Evolutionary conservation across 1,140 invertebrate genomes (phyloP).

Genomic region (Diorhabda elongata): DNA sequence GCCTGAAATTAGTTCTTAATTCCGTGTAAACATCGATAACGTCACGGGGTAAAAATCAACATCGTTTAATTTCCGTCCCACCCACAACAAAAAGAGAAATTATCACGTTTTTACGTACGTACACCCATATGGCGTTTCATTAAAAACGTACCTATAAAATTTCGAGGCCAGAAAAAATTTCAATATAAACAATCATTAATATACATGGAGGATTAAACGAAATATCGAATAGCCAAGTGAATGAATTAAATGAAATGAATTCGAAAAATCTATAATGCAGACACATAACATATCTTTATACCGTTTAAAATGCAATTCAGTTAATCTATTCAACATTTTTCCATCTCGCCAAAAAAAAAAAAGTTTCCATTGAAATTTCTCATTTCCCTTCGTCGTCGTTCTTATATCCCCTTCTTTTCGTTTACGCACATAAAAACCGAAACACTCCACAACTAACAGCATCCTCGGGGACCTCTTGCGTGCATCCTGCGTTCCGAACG

Average conservation of each 20-base stretch:
- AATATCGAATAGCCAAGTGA: neutral
- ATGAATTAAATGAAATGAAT: neutral
- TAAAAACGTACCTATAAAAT: slow-evolving; percentile 1
- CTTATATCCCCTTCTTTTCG: slow-evolving; percentile 5
- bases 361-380: slow-evolving; percentile 2
- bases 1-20: slow-evolving; percentile 6
- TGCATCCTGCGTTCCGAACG: slow-evolving; percentile 18
- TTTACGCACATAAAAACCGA: slow-evolving; percentile 2
- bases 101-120: slow-evolving; percentile 9
- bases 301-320: neutral
- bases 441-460: slow-evolving; percentile 16
- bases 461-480: slow-evolving; percentile 28
- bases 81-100: slow-evolving; percentile 10
- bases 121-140: slow-evolving; percentile 10
- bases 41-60: neutral
- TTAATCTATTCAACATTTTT: neutral
- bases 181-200: neutral
- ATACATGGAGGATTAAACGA: too few relatives aligned
- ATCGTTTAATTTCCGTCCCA: slow-evolving; percentile 5
- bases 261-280: neutral
- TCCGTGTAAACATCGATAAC: slow-evolving; percentile 9
- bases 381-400: neutral
- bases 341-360: neutral
- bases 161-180: neutral
- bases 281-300: too few relatives aligned